These are phyloP conservation scores for Laterallus jamaicensis DNA, from an alignment of 2,113 vertebrate species.

Conservation along the genomic window DNA sequence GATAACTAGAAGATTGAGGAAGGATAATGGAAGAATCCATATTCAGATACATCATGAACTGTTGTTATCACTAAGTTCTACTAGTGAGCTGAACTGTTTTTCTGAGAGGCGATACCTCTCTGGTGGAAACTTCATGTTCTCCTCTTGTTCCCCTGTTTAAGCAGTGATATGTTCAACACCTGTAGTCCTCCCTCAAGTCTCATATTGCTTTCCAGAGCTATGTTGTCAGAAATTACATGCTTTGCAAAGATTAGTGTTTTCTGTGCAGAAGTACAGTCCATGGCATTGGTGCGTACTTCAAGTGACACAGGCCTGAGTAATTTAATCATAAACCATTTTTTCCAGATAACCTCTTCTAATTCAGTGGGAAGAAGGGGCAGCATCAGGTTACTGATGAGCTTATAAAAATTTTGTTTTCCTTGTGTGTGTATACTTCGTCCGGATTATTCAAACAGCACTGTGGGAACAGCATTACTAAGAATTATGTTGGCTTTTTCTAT, in stretches of 20 bases:
- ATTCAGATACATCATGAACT: neutral
- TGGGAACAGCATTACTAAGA: neutral
- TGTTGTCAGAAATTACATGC: fast-evolving
- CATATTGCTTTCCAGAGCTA: neutral
- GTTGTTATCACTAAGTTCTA: fast-evolving
- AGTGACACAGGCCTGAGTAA: neutral
- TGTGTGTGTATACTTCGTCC: neutral
- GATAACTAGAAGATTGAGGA: neutral
- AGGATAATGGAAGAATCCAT: neutral
- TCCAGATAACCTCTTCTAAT: neutral
- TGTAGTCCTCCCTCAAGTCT: neutral
- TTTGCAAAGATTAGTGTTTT: neutral
- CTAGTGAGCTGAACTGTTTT: neutral
- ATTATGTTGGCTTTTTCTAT: neutral
- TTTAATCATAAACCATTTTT: neutral
- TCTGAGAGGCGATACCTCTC: neutral
- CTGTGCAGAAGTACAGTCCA: neutral
- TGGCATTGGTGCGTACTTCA: no score
- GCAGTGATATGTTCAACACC: neutral
- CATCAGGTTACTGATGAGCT: neutral
- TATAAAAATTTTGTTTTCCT: neutral
- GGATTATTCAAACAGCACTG: neutral
- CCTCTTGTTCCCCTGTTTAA: neutral
- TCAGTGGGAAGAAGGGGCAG: neutral
- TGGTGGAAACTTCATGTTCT: neutral